A percentile compares a stretch with the other conserved stretches of the same genome.
These are phyloP conservation scores for Anastrepha ludens DNA, from an alignment of 1,140 invertebrate species.

Conservation along the genomic window DNA sequence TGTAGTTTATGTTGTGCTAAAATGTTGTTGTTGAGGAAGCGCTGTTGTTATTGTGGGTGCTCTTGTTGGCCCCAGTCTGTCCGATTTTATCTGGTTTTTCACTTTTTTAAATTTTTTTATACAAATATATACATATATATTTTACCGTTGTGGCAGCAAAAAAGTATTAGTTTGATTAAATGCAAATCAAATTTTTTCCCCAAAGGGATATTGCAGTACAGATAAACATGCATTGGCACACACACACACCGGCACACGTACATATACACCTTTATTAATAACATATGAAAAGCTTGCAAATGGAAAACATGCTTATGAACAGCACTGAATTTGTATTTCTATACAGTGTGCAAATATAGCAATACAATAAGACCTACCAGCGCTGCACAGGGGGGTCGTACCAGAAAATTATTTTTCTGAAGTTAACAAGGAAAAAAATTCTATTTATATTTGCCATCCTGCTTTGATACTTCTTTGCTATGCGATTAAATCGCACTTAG, in stretches of 20 bases:
- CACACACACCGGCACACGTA: background rate
- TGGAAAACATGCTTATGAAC: background rate
- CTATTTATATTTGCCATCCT: too few species aligned
- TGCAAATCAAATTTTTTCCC: background rate
- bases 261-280: background rate
- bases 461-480: too few species aligned
- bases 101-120: background rate
- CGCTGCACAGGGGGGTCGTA: too few species aligned
- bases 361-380: too few species aligned
- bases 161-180: conserved; percentile 38
- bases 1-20: background rate
- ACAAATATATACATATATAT: background rate
- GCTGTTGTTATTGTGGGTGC: background rate
- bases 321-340: background rate
- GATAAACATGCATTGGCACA: background rate
- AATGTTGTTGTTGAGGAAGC: background rate
- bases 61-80: background rate
- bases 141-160: background rate
- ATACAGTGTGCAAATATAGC: background rate
- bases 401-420: too few species aligned
- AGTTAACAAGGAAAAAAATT: too few species aligned
- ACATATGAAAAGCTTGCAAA: background rate
- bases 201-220: background rate
- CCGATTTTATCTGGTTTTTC: background rate
- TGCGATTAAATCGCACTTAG: too few species aligned